These are phyloP conservation scores for Chelonus insularis DNA, from an alignment of 1,140 invertebrate species.

Conservation along the genomic window DNA sequence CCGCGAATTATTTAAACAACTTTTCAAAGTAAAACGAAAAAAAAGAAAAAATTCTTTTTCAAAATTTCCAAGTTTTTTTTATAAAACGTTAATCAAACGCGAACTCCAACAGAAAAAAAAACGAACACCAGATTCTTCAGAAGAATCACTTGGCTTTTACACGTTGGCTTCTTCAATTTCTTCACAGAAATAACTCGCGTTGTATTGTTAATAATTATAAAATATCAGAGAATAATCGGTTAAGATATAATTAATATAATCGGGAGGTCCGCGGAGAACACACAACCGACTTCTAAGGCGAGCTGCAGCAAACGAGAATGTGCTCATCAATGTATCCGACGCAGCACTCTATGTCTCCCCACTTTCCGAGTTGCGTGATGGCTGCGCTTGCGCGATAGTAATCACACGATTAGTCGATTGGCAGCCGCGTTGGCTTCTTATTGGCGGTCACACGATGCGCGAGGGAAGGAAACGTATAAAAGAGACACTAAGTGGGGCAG, in stretches of 20 bases:
- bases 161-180: not conserved
- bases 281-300: slow-evolving; percentile 44
- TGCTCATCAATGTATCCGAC: slow-evolving; percentile 42
- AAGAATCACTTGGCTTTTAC: slow-evolving; percentile 20
- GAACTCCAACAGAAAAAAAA: slow-evolving; percentile 1
- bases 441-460: not conserved
- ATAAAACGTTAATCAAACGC: not conserved
- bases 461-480: not conserved
- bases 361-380: slow-evolving; percentile 37
- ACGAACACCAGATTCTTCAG: slow-evolving; percentile 13
- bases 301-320: slow-evolving; percentile 53
- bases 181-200: not conserved
- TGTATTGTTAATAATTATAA: not conserved
- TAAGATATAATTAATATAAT: too few species aligned
- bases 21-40: slow-evolving; percentile 5
- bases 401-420: slow-evolving; percentile 32
- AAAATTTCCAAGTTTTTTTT: too few species aligned
- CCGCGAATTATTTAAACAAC: not conserved
- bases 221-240: too few species aligned
- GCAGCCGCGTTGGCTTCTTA: slow-evolving; percentile 14
- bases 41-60: not conserved
- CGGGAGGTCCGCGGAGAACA: slow-evolving; percentile 24
- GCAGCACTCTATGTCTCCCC: slow-evolving; percentile 49
- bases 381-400: slow-evolving; percentile 29
- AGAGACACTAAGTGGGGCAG: not conserved